Evolutionary conservation across 1,140 invertebrate species (phyloP).

Genomic region (Lithobius niger): DNA sequence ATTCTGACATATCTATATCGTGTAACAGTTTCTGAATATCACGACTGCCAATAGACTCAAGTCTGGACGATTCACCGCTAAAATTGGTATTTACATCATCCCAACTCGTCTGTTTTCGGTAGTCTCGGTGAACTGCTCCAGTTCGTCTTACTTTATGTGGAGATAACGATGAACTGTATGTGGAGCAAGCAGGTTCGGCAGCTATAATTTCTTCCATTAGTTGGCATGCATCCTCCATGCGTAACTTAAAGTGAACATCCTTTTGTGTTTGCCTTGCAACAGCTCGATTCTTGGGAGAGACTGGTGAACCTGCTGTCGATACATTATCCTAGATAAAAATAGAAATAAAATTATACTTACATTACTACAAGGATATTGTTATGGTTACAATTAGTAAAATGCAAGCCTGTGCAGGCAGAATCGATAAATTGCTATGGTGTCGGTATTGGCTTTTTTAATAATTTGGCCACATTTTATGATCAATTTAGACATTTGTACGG

Average conservation of each 20-base stretch:
- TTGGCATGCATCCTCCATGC: neutral
- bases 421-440: too few relatives aligned
- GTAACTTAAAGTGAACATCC: neutral
- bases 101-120: too few relatives aligned
- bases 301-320: too few relatives aligned
- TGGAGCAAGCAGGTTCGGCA: neutral
- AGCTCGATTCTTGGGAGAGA: neutral
- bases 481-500: too few relatives aligned
- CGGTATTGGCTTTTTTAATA: too few relatives aligned
- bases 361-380: too few relatives aligned
- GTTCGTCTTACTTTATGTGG: neutral
- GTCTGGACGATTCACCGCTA: neutral
- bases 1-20: neutral
- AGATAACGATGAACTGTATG: neutral
- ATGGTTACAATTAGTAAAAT: too few relatives aligned
- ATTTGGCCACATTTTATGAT: too few relatives aligned
- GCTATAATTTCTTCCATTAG: neutral
- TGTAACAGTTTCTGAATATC: neutral
- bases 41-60: neutral
- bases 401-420: too few relatives aligned
- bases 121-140: too few relatives aligned
- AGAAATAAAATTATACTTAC: too few relatives aligned
- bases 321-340: too few relatives aligned
- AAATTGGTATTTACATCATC: neutral
- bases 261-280: neutral